Base-by-base conservation (phyloP, 2,888 invertebrate species). In the Nysson spinosus region DNA sequence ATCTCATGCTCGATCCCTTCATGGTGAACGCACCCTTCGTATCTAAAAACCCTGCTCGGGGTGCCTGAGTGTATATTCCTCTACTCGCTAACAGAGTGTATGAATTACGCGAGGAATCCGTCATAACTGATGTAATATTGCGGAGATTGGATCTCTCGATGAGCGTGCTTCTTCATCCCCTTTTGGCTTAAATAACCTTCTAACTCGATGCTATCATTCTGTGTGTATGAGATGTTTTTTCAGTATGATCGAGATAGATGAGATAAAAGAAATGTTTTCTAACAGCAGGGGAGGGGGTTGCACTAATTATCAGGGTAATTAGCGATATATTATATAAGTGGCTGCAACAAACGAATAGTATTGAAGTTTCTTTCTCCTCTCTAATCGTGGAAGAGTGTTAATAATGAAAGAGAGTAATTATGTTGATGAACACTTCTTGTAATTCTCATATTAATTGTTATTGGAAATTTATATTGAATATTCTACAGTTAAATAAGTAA, bases 1-100 rank as follows among this genome's bases (percentile, higher is more conserved):
- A 83, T 84, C 81, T 78, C 74, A 70, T 75, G 65, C 68, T 58
- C 20, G 72, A 79, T 80, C 78, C 74, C 75, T 64, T 51, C 68
- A 43, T 46, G 61, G 46, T 40, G 42, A 42, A 43, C 39, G 34
- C 60, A 46, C 62, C 62, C 66, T 46, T 69, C 58, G 54, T 20
- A 5, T 56, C 57, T 34, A n/a, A 46, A 44, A 44, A 28, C 14
- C 42, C 34, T 24, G n/a, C 28, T 54, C 49, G 49, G 62, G 60
- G 72, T 52, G 34, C 22, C 4, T 24, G 39, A 34, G n/a, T n/a
- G n/a, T n/a, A n/a, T 52, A 52, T 44, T 34, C 46, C 40, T 34
- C 47, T 49, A 19, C 46, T 58, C 61, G 62, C 12, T 44, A 30
- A 40, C 42, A 20, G 60, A 61, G 69, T 19, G 66, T 30, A 64